Base-by-base conservation (phyloP, 23 tunicate genomes). In the Clavelina lepadiformis region DNA sequence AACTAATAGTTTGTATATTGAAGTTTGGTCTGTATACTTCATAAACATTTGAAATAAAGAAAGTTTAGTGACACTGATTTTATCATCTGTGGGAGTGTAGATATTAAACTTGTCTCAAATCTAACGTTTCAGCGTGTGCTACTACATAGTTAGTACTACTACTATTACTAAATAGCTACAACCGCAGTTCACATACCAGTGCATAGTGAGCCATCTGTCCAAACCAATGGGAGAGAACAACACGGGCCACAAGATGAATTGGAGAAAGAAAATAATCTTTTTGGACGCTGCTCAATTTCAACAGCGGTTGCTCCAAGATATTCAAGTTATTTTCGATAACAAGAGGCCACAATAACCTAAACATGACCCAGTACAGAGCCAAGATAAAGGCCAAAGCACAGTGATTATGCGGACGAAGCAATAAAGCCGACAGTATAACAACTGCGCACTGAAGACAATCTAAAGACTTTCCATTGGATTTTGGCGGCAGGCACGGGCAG, bases 161-260 rank as follows among this genome's bases (percentile, higher is more conserved):
- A n/a, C n/a, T n/a, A n/a, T n/a, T n/a, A n/a, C n/a, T n/a, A n/a
- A n/a, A n/a, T n/a, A n/a, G n/a, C n/a, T n/a, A n/a, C n/a, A n/a
- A n/a, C n/a, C n/a, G n/a, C n/a, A n/a, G n/a, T n/a, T n/a, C n/a
- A n/a, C n/a, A n/a, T n/a, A 86, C 95, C 74, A 78, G 22, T 24
- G 80, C 78, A 35, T 80, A 88, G 45, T 80, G 80, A 24, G 87
- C 57, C 83, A 75, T 70, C 37, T 80, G 82, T 38, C 96, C 87
- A 36, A 88, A 88, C 96, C 96, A 88, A 33, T 54, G 74, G 1
- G 78, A 72, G 19, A 63, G 24, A 7, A 51, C 33, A 8, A 63
- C 38, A 26, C 87, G 31, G 1, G 35, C 66, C 11, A 47, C 49
- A 25, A 45, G 34, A 49, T 69, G 68, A 6, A 23, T 31, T 8